phyloP scores from a whole-genome alignment of 2,888 invertebrate species.

The Eupithecia vulgata region DNA sequence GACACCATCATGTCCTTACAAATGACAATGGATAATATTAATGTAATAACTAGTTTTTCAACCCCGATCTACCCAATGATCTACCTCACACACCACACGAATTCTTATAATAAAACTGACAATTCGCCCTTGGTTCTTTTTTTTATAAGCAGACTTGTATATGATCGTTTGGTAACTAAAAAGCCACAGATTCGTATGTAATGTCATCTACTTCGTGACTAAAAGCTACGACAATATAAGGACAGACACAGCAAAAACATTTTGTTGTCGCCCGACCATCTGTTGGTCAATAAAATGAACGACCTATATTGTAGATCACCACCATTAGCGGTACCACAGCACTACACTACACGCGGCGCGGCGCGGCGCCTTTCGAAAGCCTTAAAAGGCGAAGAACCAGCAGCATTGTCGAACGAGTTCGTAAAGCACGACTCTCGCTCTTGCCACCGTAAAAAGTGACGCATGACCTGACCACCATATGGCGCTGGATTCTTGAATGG shows the following conservation, averaged over 20 bases:
- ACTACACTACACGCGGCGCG: conserved; percentile 42
- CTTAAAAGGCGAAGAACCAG: conserved; percentile 65
- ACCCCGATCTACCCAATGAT: no score
- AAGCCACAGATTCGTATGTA: no score
- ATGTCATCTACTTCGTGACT: no score
- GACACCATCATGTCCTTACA: not conserved
- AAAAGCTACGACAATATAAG: not conserved
- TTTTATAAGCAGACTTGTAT: no score
- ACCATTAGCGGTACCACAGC: conserved; percentile 57
- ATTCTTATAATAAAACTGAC: no score
- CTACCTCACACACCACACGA: not conserved
- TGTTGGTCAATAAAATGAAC: conserved; percentile 64
- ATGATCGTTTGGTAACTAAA: no score
- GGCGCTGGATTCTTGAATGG: conserved; percentile 58
- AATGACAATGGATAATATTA: conserved; percentile 1
- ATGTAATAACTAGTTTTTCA: not conserved
- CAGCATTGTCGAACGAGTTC: conserved; percentile 51
- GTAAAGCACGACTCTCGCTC: conserved; percentile 59
- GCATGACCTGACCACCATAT: conserved; percentile 62
- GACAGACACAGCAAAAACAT: not conserved
- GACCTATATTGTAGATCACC: conserved; percentile 64
- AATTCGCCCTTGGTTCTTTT: not conserved
- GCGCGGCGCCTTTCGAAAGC: conserved; percentile 70
- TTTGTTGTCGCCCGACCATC: conserved; percentile 47
- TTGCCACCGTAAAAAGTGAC: conserved; percentile 61